These are phyloP conservation scores for Nineta flava DNA, from an alignment of 2,888 invertebrate species.

Conservation along the genomic window DNA sequence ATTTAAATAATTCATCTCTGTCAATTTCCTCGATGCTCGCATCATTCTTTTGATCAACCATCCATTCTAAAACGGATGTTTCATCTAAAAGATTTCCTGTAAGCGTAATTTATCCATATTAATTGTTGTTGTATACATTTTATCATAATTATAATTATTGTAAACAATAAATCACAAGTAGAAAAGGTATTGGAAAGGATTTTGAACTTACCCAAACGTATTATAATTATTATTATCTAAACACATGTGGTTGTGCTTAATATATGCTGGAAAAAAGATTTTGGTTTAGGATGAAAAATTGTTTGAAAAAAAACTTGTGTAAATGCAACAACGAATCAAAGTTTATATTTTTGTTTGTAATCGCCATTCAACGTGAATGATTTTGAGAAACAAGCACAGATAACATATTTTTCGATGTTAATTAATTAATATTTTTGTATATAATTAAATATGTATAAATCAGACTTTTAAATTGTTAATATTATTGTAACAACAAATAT, in stretches of 20 bases:
- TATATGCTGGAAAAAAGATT: not conserved
- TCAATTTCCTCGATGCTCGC: constrained; percentile 83
- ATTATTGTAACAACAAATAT: not conserved
- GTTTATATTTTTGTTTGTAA: not conserved
- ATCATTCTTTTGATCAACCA: constrained; percentile 80
- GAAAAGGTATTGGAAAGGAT: no score
- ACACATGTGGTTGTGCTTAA: not conserved
- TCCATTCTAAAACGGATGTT: constrained; percentile 75
- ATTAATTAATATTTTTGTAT: not conserved
- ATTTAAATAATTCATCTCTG: constrained; percentile 63
- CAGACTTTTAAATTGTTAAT: no score
- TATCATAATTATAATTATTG: not conserved
- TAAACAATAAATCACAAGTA: no score
- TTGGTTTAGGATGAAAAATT: no score
- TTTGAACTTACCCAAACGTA: not conserved
- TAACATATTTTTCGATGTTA: constrained; percentile 1
- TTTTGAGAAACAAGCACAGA: constrained; percentile 6
- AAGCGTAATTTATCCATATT: not conserved
- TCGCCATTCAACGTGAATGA: constrained; percentile 5
- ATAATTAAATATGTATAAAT: no score
- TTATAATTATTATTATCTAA: no score
- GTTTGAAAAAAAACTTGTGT: not conserved
- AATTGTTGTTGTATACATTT: not conserved
- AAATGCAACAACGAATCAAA: not conserved
- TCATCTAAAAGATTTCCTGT: constrained; percentile 61